phyloP scores from a whole-genome alignment of 2,113 vertebrate species.

The Hemicordylus capensis region DNA sequence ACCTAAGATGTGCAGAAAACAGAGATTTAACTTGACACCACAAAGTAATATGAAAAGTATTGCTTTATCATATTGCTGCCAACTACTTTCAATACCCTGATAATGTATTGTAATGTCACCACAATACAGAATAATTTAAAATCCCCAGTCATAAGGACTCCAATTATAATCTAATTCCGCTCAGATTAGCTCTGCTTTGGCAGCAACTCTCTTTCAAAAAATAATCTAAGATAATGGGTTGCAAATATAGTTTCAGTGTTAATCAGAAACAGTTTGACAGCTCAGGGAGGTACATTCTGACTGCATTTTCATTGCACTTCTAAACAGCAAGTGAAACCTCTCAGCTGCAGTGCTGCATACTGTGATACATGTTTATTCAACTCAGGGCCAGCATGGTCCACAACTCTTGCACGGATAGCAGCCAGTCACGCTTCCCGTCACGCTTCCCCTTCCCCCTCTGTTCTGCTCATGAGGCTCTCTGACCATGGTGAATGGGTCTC shows the following conservation, averaged over 20 bases:
- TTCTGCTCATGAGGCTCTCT: not conserved
- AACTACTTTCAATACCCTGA: constrained; percentile 61
- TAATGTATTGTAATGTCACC: constrained; percentile 50
- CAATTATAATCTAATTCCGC: constrained; percentile 79
- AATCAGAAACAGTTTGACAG: constrained; percentile 76
- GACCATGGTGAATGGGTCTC: not conserved
- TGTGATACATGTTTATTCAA: not conserved
- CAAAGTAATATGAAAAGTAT: constrained; percentile 33
- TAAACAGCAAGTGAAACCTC: constrained; percentile 69
- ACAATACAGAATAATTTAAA: constrained; percentile 75
- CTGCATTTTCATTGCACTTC: constrained; percentile 70
- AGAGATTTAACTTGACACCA: constrained; percentile 14
- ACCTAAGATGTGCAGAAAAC: not conserved
- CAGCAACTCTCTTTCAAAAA: constrained; percentile 73
- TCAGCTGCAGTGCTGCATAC: constrained; percentile 64
- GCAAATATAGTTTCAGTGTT: constrained; percentile 73
- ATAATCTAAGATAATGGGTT: constrained; percentile 73
- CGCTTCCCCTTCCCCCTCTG: not conserved
- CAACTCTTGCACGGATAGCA: not conserved
- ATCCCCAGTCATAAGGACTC: constrained; percentile 69
- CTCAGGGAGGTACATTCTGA: constrained; percentile 68
- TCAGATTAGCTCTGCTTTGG: constrained; percentile 78
- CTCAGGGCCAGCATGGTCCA: not conserved
- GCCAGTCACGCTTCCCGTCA: too few relatives aligned
- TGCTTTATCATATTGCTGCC: constrained; percentile 31